Conservation (phyloP, 2,797 vertebrate genomes). For the Fistularia commersonii region DNA sequence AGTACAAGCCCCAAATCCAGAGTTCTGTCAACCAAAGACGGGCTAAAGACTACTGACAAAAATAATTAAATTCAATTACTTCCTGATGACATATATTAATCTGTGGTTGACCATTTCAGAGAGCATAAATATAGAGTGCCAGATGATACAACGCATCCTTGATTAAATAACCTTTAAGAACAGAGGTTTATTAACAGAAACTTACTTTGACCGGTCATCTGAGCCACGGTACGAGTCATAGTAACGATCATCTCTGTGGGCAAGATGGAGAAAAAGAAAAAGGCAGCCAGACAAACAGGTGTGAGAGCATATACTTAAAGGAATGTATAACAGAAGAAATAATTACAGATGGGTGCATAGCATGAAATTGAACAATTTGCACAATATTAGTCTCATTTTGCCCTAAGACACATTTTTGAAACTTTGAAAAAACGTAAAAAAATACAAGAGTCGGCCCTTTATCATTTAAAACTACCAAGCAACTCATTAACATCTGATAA, state of each 20-base stretch:
- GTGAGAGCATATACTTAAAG: conserved; percentile 59
- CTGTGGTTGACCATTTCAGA: too few relatives aligned
- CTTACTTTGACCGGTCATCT: conserved; percentile 81
- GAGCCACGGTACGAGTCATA: conserved; percentile 81
- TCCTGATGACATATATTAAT: too few relatives aligned
- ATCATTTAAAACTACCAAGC: too few relatives aligned
- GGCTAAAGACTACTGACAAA: conserved; percentile 5
- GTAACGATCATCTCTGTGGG: conserved; percentile 80
- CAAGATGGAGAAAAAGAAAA: conserved; percentile 57
- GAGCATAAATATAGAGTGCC: too few relatives aligned
- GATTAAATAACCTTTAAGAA: conserved; percentile 7
- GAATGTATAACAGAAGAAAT: conserved; percentile 43
- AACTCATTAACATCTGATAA: too few relatives aligned
- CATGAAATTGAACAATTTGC: conserved; percentile 15
- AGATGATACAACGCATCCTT: too few relatives aligned
- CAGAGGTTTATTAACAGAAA: conserved; percentile 49
- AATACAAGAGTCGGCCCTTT: background rate
- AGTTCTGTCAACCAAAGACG: too few relatives aligned
- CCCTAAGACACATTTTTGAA: conserved; percentile 5
- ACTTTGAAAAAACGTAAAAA: conserved; percentile 16
- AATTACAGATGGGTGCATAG: conserved; percentile 6
- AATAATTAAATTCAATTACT: too few relatives aligned
- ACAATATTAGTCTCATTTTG: conserved; percentile 19
- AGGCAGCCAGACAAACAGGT: conserved; percentile 56
- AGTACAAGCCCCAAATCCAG: too few relatives aligned